Evolutionary conservation across 2,113 vertebrate genomes (phyloP).

Genomic region (Columba janthina): DNA sequence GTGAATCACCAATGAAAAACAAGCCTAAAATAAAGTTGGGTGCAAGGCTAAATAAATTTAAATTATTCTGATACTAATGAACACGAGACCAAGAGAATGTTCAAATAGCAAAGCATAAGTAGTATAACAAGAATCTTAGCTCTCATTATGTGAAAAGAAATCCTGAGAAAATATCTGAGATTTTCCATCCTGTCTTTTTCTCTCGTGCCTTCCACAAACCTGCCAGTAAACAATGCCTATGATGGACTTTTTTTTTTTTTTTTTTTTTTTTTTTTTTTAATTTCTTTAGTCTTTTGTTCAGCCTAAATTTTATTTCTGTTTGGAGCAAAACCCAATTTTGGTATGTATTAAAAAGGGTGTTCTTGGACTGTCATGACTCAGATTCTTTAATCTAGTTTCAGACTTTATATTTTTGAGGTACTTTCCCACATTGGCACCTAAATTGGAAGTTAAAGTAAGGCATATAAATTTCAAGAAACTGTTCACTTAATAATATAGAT

Average conservation of each 20-base stretch:
- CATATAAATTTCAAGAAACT: neutral
- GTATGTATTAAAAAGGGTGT: neutral
- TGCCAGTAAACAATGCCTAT: neutral
- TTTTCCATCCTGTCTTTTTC: neutral
- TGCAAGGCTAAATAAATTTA: neutral
- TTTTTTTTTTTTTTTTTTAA: too few species aligned
- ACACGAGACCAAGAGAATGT: neutral
- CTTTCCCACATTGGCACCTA: neutral
- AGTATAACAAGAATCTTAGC: neutral
- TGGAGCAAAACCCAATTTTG: neutral
- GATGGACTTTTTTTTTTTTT: neutral
- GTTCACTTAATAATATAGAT: neutral
- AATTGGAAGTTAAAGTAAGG: neutral
- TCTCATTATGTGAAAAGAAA: neutral
- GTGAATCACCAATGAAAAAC: neutral
- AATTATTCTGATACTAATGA: neutral
- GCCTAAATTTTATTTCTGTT: neutral
- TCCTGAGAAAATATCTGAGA: neutral
- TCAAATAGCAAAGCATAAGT: neutral
- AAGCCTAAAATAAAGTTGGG: neutral
- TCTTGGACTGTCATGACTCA: neutral
- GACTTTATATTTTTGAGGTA: neutral
- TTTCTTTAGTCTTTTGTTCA: neutral
- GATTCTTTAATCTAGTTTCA: neutral
- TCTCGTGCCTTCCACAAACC: neutral